These are phyloP conservation scores for Lithophane leautieri DNA, from an alignment of 2,888 invertebrate species.

Conservation along the genomic window DNA sequence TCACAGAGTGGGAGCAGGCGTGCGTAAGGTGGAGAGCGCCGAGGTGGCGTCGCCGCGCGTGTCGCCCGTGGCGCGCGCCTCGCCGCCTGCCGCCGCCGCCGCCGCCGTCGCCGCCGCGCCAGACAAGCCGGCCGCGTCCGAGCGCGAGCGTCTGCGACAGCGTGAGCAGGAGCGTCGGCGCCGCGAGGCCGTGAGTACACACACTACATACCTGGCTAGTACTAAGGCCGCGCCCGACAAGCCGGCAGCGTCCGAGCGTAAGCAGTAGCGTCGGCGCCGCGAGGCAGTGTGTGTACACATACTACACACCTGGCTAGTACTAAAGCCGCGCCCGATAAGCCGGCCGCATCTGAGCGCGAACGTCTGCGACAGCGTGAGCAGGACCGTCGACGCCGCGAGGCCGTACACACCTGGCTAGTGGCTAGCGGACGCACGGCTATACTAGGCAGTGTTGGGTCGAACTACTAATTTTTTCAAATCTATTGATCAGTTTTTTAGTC, in stretches of 20 bases:
- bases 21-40: constrained; percentile 78
- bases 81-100: constrained; percentile 80
- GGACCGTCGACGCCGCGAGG: constrained; percentile 97
- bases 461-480: no score
- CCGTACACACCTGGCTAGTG: constrained; percentile 88
- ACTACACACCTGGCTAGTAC: constrained; percentile 64
- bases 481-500: background rate
- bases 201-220: no score
- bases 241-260: constrained; percentile 94
- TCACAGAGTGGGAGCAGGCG: constrained; percentile 72
- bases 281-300: constrained; percentile 94
- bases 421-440: background rate
- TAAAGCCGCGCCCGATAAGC: no score
- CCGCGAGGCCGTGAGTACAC: constrained; percentile 95
- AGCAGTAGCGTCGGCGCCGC: constrained; percentile 97
- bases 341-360: constrained; percentile 27
- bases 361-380: constrained; percentile 96
- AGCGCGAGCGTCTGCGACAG: constrained; percentile 95
- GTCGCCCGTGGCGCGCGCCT: constrained; percentile 85
- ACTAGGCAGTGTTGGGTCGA: background rate
- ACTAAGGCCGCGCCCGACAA: constrained; percentile 79
- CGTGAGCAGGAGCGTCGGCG: constrained; percentile 97
- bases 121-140: constrained; percentile 92
- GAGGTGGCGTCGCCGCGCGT: constrained; percentile 84
- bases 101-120: constrained; percentile 83